phyloP scores from a whole-genome alignment of 2,113 vertebrate species.

The Burhinus bistriatus region DNA sequence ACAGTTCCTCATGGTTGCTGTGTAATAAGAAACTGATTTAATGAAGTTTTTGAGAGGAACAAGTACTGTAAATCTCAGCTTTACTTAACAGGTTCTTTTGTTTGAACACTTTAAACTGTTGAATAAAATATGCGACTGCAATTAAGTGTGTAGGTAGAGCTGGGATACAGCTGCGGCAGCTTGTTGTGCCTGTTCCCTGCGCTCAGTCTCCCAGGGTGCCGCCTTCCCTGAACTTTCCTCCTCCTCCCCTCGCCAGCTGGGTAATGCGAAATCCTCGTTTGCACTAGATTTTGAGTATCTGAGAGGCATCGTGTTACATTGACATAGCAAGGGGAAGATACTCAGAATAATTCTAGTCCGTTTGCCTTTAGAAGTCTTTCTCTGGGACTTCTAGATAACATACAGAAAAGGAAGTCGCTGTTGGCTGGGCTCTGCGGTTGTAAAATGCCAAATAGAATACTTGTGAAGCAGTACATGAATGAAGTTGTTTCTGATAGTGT shows the following conservation, averaged over 20 bases:
- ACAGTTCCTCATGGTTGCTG: not conserved
- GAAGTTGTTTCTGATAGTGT: not conserved
- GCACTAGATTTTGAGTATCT: not conserved
- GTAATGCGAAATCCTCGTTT: not conserved
- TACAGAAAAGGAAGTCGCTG: not conserved
- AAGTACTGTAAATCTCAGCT: not conserved
- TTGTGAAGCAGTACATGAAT: not conserved
- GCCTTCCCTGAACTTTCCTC: not conserved
- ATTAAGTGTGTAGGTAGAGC: rapidly evolving
- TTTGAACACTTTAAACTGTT: not conserved
- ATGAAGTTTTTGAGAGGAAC: not conserved
- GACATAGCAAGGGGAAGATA: not conserved
- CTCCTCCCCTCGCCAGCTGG: rapidly evolving
- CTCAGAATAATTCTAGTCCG: not conserved
- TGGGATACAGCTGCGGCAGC: not conserved
- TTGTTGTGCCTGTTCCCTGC: not conserved
- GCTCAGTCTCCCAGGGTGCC: not conserved
- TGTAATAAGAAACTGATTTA: not conserved
- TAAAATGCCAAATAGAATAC: not conserved
- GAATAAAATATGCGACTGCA: not conserved
- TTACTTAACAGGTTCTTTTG: not conserved
- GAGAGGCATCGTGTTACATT: rapidly evolving
- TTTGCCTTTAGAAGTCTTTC: not conserved
- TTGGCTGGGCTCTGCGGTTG: not conserved
- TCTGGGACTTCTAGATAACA: not conserved